Conservation (phyloP, 2,797 vertebrate species). For the Eremophila alpestris region DNA sequence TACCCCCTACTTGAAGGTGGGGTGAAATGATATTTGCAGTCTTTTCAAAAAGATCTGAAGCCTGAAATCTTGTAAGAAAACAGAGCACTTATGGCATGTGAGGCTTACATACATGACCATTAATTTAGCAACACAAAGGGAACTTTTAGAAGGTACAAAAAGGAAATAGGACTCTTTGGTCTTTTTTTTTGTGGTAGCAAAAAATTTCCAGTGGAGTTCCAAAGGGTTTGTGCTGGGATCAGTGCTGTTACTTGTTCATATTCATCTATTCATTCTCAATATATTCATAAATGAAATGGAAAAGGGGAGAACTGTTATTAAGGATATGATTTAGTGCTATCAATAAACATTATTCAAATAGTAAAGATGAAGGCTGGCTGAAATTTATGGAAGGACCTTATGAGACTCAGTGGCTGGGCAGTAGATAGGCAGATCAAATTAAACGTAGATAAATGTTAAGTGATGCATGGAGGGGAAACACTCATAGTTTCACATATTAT, state of each 20-base stretch:
- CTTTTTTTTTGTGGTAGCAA: not conserved
- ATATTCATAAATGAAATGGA: constrained; percentile 29
- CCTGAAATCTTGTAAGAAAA: not conserved
- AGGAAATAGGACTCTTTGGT: not conserved
- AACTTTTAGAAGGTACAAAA: not conserved
- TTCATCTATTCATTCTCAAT: constrained; percentile 14
- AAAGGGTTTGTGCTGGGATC: not conserved
- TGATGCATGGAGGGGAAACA: not conserved
- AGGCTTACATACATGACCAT: not conserved
- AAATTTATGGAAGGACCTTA: not conserved
- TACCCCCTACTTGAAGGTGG: not conserved
- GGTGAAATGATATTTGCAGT: not conserved
- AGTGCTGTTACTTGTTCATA: not conserved
- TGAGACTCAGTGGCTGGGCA: not conserved
- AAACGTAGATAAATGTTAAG: not conserved
- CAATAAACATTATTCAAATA: constrained; percentile 3
- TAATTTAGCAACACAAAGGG: not conserved
- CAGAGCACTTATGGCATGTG: not conserved
- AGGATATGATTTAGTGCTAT: not conserved
- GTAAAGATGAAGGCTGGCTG: constrained; percentile 6
- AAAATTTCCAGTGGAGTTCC: not conserved
- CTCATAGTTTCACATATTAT: not conserved
- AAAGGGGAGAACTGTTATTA: not conserved
- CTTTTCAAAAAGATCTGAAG: not conserved
- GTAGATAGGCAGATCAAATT: constrained; percentile 10